These are phyloP conservation scores for Chalcis sispes DNA, from an alignment of 2,888 invertebrate genomes.

Conservation along the genomic window DNA sequence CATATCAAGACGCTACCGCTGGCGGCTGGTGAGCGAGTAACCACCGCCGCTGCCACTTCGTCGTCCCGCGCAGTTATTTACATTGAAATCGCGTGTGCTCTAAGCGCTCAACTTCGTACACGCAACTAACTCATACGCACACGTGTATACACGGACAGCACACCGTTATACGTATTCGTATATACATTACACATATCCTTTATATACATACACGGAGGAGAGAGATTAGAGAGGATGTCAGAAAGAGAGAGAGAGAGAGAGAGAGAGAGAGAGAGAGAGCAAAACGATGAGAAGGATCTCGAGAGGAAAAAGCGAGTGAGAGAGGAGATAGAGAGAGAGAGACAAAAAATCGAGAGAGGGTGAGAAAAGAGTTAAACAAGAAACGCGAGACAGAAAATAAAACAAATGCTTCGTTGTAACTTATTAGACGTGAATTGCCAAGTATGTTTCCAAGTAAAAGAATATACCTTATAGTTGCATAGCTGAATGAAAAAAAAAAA, in stretches of 20 bases:
- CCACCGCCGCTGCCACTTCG: no score
- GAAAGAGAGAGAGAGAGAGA: constrained; percentile 19
- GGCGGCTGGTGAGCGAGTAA: constrained; percentile 8
- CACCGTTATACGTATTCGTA: neutral
- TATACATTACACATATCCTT: neutral
- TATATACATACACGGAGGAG: constrained; percentile 1
- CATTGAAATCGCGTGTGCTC: no score
- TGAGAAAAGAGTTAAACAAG: constrained; percentile 31
- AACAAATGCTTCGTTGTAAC: constrained; percentile 73
- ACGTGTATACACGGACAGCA: constrained; percentile 4
- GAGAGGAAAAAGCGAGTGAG: neutral
- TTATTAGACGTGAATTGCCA: constrained; percentile 76
- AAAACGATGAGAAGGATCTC: constrained; percentile 49
- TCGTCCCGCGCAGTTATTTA: no score
- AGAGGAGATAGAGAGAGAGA: neutral
- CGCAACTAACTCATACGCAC: no score
- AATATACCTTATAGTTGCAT: constrained; percentile 66
- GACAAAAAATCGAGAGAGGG: constrained; percentile 48
- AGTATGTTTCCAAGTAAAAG: constrained; percentile 74
- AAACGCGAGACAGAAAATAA: constrained; percentile 44
- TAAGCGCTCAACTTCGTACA: no score
- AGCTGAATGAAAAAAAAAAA: constrained; percentile 61
- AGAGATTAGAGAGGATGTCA: neutral
- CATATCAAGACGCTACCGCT: constrained; percentile 62
- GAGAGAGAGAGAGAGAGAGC: constrained; percentile 35